Percentiles rank a stretch among this genome's conserved stretches.
Conservation (phyloP, 2,888 invertebrate genomes). For the Taphrorychus bicolor region DNA sequence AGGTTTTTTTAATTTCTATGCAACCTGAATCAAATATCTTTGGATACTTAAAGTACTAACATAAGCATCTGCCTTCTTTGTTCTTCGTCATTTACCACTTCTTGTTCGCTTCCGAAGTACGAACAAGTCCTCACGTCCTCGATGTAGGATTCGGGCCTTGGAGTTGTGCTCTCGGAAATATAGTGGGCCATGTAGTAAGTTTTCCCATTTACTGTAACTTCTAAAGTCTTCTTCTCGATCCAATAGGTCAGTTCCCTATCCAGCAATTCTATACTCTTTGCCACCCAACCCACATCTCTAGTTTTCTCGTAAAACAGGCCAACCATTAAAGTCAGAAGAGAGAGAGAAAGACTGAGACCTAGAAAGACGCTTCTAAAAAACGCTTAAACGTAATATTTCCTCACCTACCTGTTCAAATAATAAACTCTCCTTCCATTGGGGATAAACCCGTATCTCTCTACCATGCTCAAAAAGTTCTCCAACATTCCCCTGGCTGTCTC, state of each 20-base stretch:
- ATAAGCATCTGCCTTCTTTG: no score
- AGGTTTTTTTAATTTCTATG: no score
- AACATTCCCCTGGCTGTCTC: constrained; percentile 77
- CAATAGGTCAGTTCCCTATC: constrained; percentile 73
- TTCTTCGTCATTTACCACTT: constrained; percentile 43
- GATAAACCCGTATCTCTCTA: constrained; percentile 67
- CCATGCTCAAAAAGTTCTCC: constrained; percentile 74
- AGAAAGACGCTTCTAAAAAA: neutral
- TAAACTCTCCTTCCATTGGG: constrained; percentile 69
- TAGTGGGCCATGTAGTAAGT: constrained; percentile 68
- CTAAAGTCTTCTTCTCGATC: constrained; percentile 66
- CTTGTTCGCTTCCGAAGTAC: constrained; percentile 59
- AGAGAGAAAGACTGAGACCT: constrained; percentile 74
- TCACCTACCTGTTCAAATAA: constrained; percentile 65
- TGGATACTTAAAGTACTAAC: no score
- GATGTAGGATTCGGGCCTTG: constrained; percentile 75
- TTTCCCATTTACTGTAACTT: constrained; percentile 61
- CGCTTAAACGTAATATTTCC: neutral
- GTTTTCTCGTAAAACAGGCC: constrained; percentile 70
- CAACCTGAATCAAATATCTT: no score
- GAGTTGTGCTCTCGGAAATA: constrained; percentile 68
- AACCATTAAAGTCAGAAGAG: constrained; percentile 76
- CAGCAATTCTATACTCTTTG: constrained; percentile 63
- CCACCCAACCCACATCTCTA: constrained; percentile 69
- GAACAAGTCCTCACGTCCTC: constrained; percentile 67